A percentile compares a stretch with the other conserved stretches of the same genome.
phyloP scores from a whole-genome alignment of 1,140 invertebrate genomes.

The Diachasma alloeum region DNA sequence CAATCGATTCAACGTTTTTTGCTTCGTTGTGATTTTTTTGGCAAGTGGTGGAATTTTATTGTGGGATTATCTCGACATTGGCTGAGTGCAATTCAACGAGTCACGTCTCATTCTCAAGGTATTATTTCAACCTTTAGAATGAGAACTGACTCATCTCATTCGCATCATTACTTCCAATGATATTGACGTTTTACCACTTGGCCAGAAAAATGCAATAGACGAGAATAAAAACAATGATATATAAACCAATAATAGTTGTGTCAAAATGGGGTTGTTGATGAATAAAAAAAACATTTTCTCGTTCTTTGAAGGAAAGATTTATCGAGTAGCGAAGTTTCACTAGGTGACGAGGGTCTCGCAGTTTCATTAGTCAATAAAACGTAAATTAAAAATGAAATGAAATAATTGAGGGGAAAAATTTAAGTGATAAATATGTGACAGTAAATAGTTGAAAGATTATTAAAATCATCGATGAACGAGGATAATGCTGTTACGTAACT shows the following conservation, averaged over 20 bases:
- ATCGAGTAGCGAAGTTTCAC: background rate
- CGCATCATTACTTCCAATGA: too few relatives aligned
- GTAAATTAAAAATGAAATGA: conserved; percentile 32
- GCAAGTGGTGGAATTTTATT: too few relatives aligned
- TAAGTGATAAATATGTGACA: background rate
- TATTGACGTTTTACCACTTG: too few relatives aligned
- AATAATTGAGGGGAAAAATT: conserved; percentile 16
- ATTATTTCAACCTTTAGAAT: too few relatives aligned
- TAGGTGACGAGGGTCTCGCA: conserved; percentile 27
- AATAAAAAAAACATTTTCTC: background rate
- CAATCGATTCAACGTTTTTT: background rate
- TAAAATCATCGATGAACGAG: background rate
- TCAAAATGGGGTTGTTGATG: background rate
- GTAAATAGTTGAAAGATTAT: background rate
- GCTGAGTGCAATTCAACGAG: too few relatives aligned
- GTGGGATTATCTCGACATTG: too few relatives aligned
- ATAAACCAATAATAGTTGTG: background rate
- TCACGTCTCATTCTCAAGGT: too few relatives aligned
- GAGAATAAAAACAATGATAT: too few relatives aligned
- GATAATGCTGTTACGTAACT: conserved; percentile 1
- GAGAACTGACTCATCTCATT: too few relatives aligned
- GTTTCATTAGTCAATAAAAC: conserved; percentile 44
- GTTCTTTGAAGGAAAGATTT: background rate
- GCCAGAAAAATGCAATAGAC: too few relatives aligned
- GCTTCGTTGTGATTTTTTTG: background rate